Conservation (phyloP, 2,888 invertebrate species). For the Pyrocoelia pectoralis region DNA sequence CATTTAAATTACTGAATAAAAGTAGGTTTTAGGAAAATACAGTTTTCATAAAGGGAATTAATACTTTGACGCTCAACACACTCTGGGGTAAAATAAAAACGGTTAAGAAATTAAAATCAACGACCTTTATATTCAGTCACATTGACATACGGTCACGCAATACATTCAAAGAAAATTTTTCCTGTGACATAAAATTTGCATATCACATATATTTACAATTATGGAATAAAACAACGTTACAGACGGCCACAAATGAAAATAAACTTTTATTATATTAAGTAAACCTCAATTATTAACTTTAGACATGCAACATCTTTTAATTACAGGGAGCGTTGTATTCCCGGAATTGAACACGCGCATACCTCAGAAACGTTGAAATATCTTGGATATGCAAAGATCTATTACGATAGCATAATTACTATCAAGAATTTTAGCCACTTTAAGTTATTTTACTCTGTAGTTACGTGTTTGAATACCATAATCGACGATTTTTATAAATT, state of each 20-base stretch:
- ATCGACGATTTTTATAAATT: not conserved
- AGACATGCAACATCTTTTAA: slow-evolving; percentile 46
- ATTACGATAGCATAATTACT: slow-evolving; percentile 35
- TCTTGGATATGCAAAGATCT: slow-evolving; percentile 36
- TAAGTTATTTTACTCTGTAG: not conserved
- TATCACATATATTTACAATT: slow-evolving; percentile 46
- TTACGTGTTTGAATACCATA: not conserved
- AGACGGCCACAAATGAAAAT: slow-evolving; percentile 45
- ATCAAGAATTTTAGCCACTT: slow-evolving; percentile 24
- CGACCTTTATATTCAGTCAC: slow-evolving; percentile 47
- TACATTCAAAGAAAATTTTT: slow-evolving; percentile 35
- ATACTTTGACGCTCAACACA: not conserved
- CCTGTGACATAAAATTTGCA: slow-evolving; percentile 44
- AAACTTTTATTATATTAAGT: slow-evolving; percentile 42
- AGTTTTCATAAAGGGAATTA: not conserved
- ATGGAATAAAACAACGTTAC: slow-evolving; percentile 44
- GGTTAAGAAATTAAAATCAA: slow-evolving; percentile 44
- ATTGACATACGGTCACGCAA: slow-evolving; percentile 51
- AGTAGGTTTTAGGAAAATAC: slow-evolving; percentile 4
- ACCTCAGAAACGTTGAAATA: slow-evolving; percentile 32
- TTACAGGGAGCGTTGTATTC: slow-evolving; percentile 39
- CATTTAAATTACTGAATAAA: slow-evolving; percentile 7
- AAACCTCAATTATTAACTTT: slow-evolving; percentile 44
- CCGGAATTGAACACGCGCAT: slow-evolving; percentile 36
- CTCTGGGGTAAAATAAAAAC: slow-evolving; percentile 20